phyloP scores from a whole-genome alignment of 2,113 vertebrate genomes.

The Microcebus tavaratra region DNA sequence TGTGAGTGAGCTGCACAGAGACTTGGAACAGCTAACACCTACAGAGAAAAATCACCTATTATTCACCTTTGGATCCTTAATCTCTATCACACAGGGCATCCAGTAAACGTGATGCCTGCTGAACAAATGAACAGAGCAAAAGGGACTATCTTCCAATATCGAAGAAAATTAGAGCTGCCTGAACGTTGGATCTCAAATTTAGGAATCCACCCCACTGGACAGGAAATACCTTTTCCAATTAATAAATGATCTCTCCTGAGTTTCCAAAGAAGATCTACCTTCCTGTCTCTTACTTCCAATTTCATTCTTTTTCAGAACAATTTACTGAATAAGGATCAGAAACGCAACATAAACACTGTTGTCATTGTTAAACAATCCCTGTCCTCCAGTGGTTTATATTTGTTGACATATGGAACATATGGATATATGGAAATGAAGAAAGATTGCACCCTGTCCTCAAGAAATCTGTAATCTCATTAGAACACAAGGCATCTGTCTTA shows the following conservation, averaged over 20 bases:
- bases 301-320: not conserved
- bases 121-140: not conserved
- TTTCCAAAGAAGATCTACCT: not conserved
- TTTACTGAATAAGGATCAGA: not conserved
- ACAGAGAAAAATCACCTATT: not conserved
- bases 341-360: not conserved
- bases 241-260: not conserved
- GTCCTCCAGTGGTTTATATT: not conserved
- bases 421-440: not conserved
- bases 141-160: not conserved
- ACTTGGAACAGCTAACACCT: not conserved
- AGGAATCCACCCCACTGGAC: not conserved
- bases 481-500: too few relatives aligned
- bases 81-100: not conserved
- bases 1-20: not conserved
- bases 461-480: not conserved
- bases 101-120: not conserved
- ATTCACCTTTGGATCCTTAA: not conserved
- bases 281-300: not conserved
- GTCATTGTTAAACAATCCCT: not conserved
- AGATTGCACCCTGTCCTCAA: not conserved
- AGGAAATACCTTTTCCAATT: not conserved
- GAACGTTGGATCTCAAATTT: not conserved
- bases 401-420: not conserved
- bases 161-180: not conserved